Conservation (phyloP, 1,140 invertebrate genomes). For the Zelostemma sp. region DNA sequence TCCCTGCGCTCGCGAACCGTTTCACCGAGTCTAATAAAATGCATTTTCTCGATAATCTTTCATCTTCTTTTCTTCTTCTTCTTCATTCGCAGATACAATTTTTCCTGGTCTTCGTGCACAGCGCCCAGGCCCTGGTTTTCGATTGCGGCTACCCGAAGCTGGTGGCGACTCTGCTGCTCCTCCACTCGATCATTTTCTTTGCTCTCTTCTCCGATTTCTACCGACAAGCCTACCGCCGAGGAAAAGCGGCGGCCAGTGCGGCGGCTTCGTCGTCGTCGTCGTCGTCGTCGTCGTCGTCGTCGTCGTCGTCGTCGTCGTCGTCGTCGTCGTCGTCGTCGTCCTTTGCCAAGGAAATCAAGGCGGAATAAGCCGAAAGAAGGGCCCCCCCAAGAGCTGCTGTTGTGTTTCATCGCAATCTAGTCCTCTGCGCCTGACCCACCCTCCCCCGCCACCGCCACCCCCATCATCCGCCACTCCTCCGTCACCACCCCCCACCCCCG, state of each 20-base stretch:
- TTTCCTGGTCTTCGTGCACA: conserved; percentile 81
- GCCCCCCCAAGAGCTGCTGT: conserved; percentile 36
- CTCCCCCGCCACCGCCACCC: too few species aligned
- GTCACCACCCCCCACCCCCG: too few species aligned
- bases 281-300: too few species aligned
- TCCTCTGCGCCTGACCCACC: conserved; percentile 47
- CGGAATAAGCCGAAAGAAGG: conserved; percentile 50
- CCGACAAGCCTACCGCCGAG: conserved; percentile 79
- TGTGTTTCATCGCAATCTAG: conserved; percentile 48
- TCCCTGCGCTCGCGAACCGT: neutral
- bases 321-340: too few species aligned
- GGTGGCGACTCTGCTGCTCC: conserved; percentile 81
- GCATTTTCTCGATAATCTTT: too few species aligned
- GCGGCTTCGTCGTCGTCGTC: too few species aligned
- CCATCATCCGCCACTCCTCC: too few species aligned
- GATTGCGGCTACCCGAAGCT: conserved; percentile 84
- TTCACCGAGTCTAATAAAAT: neutral
- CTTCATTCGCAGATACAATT: conserved; percentile 79
- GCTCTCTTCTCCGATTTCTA: conserved; percentile 93
- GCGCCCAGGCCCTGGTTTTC: conserved; percentile 78
- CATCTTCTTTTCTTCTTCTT: neutral
- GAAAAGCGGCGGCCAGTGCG: conserved; percentile 27
- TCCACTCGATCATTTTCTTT: conserved; percentile 93
- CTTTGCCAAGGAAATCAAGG: conserved; percentile 66
- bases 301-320: too few species aligned